Evolutionary conservation across 2,113 vertebrate species (phyloP), one percentile per base, ranked within the genome.

Genomic region (Recurvirostra avosetta): DNA sequence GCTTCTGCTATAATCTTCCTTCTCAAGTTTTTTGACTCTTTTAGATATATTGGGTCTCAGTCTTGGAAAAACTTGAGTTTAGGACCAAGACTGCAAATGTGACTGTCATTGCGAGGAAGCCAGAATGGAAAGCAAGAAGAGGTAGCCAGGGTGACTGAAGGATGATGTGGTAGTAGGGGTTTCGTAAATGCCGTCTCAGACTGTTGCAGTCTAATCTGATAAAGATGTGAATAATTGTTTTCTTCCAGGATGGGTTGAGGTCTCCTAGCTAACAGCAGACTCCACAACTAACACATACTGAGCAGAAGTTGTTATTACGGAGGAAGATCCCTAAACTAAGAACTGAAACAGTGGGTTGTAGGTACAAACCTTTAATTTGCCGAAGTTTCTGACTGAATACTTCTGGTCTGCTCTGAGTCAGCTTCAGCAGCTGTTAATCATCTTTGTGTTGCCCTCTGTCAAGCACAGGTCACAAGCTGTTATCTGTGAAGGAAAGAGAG

Each of bases 201-300:
- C 45, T 74, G 30, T 76, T 88, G 66, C 27, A 55, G 19, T 92
- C 41, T 82, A 49, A 91, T 87, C 81, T 79, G 68, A 85, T 92
- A 49, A 91, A 89, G 30, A 50, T 68, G 77, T 71, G 70, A 96
- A 92, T 94, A 83, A 72, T 86, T 76, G 45, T 84, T 96, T 86
- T 92, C 65, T 74, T 68, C 40, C 91, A 62, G 70, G 19, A 38
- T 73, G 25, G 23, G n/a, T 53, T 91, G 87, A 87, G 49, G 62
- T 75, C 74, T 82, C 30, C 66, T 70, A 23, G 43, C 50, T 90
- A 74, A 52, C 32, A 74, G 47, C 52, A 81, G 52, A 20, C n/a
- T 90, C 75, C 36, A 41, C 77, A 89, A 43, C 29, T 96, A 55
- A 47, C 50, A 43, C 38, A 30, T 30, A 62, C 47, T 47, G 38